Conservation (phyloP, 30 jellyfish, hydroid and myxozoan species). For the Hydractinia echinata region DNA sequence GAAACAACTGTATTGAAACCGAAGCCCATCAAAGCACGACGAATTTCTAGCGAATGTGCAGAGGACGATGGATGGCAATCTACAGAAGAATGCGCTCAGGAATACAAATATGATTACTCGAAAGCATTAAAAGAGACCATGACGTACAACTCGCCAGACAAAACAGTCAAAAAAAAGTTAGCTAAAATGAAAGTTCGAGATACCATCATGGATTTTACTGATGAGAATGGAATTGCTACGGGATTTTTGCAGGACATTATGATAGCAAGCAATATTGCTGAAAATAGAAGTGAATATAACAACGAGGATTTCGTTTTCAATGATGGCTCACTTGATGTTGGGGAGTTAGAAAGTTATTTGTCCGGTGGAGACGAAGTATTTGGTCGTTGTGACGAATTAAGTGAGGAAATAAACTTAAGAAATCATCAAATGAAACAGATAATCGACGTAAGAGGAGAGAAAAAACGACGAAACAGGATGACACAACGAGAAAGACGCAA, state of each 20-base stretch:
- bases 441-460: too few relatives aligned
- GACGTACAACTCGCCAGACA: constrained; percentile 12
- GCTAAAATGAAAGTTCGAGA: neutral
- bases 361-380: neutral
- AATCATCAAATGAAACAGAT: too few relatives aligned
- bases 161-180: neutral
- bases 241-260: constrained; percentile 12
- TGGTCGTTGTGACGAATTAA: neutral
- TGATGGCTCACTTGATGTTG: neutral
- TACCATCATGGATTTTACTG: neutral
- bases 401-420: neutral
- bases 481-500: too few relatives aligned
- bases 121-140: neutral
- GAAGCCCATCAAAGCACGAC: neutral
- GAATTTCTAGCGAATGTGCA: neutral
- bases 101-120: neutral
- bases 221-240: neutral
- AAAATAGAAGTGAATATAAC: neutral
- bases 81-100: neutral
- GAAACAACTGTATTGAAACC: neutral
- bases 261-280: neutral
- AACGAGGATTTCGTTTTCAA: neutral
- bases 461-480: too few relatives aligned
- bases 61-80: neutral
- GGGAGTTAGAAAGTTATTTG: neutral